phyloP scores from a whole-genome alignment of 2,113 vertebrate genomes.

The Stegostoma tigrinum region DNA sequence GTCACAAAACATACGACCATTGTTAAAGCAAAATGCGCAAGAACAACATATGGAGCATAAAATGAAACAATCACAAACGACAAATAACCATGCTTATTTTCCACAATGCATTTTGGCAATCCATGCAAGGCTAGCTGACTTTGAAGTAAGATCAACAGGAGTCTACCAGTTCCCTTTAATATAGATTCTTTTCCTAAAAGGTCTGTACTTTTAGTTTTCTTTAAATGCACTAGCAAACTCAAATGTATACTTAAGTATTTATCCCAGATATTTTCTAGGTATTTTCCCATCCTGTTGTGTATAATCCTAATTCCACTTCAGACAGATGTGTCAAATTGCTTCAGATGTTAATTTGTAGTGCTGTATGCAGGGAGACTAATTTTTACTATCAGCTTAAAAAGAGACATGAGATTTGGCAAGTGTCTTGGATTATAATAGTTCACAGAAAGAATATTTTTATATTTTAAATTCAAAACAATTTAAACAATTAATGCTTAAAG shows the following conservation, averaged over 20 bases:
- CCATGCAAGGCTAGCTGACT: no score
- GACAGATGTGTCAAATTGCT: background rate
- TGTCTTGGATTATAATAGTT: background rate
- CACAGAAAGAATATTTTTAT: background rate
- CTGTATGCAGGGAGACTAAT: background rate
- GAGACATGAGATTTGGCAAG: background rate
- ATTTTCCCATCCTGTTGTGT: background rate
- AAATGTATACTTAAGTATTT: no score
- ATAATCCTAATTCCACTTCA: background rate
- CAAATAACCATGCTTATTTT: background rate
- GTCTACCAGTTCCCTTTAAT: no score
- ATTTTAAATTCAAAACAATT: background rate
- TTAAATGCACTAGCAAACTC: no score
- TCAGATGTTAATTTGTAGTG: background rate
- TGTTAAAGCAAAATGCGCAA: background rate
- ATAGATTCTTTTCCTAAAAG: no score
- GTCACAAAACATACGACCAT: background rate
- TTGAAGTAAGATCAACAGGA: no score
- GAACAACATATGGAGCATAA: background rate
- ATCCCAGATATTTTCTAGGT: background rate
- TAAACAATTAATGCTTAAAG: background rate
- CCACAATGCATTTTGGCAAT: background rate
- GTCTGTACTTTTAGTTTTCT: no score
- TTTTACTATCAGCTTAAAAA: background rate
- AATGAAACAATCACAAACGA: background rate